Evolutionary conservation across 2,797 vertebrate genomes (phyloP).

Genomic region (Setipinna tenuifilis): DNA sequence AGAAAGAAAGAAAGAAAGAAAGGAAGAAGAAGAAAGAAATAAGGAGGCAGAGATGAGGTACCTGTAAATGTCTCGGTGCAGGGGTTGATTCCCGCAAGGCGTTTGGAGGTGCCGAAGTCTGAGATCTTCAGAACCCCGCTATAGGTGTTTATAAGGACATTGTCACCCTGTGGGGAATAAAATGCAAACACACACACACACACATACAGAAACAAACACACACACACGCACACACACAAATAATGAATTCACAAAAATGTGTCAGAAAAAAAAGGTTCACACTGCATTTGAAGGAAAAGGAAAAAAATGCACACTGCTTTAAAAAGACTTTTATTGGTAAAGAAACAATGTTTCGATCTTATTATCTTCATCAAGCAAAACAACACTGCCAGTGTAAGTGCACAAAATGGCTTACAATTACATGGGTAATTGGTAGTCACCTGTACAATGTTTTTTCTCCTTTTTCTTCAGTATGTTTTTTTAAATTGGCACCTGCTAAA

Average conservation of each 20-base stretch:
- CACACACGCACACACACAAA: neutral
- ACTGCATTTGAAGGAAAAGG: neutral
- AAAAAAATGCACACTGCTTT: too few species aligned
- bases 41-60: neutral
- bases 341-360: too few species aligned
- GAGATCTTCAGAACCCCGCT: conserved; percentile 98
- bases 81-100: conserved; percentile 95
- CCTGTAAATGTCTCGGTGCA: conserved; percentile 96
- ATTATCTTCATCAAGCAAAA: too few species aligned
- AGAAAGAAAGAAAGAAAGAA: neutral
- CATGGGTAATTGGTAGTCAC: too few species aligned
- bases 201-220: conserved; percentile 2
- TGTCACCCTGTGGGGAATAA: conserved; percentile 84
- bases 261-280: neutral
- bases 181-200: neutral
- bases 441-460: too few species aligned
- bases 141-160: conserved; percentile 98
- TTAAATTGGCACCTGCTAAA: too few species aligned
- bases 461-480: too few species aligned
- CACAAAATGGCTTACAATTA: too few species aligned
- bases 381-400: too few species aligned
- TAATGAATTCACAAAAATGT: neutral
- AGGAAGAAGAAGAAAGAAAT: neutral
- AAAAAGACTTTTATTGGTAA: too few species aligned
- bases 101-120: conserved; percentile 97